Percentiles rank a stretch among this genome's conserved stretches.
Evolutionary conservation across 1,140 invertebrate species (phyloP).

Genomic region (Dendroctonus valens): DNA sequence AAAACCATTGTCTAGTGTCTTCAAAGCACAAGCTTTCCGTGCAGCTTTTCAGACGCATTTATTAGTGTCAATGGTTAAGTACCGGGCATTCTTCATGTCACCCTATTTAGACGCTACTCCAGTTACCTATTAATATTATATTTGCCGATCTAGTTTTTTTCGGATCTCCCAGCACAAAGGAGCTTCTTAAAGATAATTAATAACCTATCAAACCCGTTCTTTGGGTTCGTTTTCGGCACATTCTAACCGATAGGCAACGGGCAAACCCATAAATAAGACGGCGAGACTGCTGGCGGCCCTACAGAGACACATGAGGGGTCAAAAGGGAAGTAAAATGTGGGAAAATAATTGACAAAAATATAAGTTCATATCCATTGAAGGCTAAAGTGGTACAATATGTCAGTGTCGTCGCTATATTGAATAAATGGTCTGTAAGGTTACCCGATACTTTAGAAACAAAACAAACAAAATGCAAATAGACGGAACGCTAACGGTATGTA

Average conservation of each 20-base stretch:
- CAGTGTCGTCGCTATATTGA: conserved; percentile 19
- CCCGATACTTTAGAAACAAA: conserved; percentile 27
- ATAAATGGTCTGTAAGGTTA: conserved; percentile 24
- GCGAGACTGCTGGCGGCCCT: not conserved
- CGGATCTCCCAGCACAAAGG: not conserved
- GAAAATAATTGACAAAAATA: conserved; percentile 24
- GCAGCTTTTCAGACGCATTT: conserved; percentile 3
- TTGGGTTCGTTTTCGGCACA: not conserved
- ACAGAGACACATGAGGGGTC: not conserved
- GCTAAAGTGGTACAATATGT: conserved; percentile 26
- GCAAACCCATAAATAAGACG: not conserved
- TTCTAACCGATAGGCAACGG: not conserved
- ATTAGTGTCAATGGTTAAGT: conserved; percentile 1
- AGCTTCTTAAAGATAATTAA: conserved; percentile 4
- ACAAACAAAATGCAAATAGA: conserved; percentile 30
- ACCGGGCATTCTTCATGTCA: not conserved
- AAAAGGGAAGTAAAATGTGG: conserved; percentile 17
- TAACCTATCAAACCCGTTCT: conserved; percentile 11
- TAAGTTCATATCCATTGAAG: conserved; percentile 18
- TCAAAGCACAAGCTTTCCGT: too few relatives aligned
- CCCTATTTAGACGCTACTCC: not conserved
- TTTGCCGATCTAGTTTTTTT: conserved; percentile 10
- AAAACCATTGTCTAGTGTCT: too few relatives aligned
- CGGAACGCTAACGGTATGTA: conserved; percentile 13
- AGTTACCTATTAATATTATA: conserved; percentile 9